Percentiles rank a stretch among this genome's conserved stretches.
phyloP scores from a whole-genome alignment of 2,797 vertebrate species.

The Thunnus albacares region DNA sequence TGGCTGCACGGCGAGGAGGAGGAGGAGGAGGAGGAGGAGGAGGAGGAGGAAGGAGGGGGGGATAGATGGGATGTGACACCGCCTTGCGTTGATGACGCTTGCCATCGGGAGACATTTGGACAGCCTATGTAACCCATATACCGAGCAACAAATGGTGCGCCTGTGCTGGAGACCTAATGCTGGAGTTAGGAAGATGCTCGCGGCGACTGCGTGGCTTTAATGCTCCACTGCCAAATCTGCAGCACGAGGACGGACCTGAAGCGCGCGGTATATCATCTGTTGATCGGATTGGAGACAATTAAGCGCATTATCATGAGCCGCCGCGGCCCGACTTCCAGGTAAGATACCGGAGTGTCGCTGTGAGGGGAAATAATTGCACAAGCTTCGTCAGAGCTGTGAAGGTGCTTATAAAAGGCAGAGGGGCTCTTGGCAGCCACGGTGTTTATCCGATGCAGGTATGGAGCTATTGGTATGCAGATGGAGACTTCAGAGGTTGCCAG shows the following conservation, averaged over 20 bases:
- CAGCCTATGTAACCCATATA: conserved; percentile 73
- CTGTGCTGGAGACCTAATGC: conserved; percentile 41
- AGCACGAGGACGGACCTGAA: conserved; percentile 37
- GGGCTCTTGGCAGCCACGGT: neutral
- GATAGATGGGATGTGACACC: conserved; percentile 63
- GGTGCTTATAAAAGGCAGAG: conserved; percentile 13
- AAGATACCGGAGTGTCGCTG: conserved; percentile 34
- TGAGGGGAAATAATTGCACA: neutral
- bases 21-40: neutral
- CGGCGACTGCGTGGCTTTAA: conserved; percentile 29
- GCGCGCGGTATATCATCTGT: conserved; percentile 68
- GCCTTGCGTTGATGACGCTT: conserved; percentile 79
- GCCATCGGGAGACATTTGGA: conserved; percentile 79
- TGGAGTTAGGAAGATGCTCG: conserved; percentile 51
- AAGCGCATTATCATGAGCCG: conserved; percentile 76
- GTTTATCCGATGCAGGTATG: conserved; percentile 55
- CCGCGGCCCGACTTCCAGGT: conserved; percentile 77
- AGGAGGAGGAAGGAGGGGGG: neutral
- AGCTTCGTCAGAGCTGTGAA: neutral
- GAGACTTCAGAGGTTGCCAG: conserved; percentile 74
- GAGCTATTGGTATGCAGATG: conserved; percentile 76
- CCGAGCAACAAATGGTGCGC: conserved; percentile 71
- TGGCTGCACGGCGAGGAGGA: conserved; percentile 11
- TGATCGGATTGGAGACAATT: conserved; percentile 75
- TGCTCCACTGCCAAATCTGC: conserved; percentile 45